phyloP scores from a whole-genome alignment of 2,113 vertebrate genomes.

The Cricetomys ansorgei region DNA sequence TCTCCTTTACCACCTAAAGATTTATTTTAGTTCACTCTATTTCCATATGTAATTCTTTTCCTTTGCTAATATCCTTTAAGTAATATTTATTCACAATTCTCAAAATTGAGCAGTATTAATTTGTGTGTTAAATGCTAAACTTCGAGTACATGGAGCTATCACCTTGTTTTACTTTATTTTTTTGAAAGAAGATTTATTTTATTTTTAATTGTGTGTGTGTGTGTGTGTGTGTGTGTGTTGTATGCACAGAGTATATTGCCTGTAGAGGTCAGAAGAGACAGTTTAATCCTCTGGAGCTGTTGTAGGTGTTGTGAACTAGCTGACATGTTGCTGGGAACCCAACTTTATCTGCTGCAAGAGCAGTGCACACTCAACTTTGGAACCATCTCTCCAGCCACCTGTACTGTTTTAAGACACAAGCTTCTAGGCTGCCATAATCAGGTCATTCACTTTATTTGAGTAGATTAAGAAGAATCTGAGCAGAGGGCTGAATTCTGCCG shows the following conservation, averaged over 20 bases:
- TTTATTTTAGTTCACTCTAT: not conserved
- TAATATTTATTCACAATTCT: not conserved
- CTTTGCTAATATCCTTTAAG: conserved; percentile 27
- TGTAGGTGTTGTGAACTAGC: not conserved
- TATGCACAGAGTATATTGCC: not conserved
- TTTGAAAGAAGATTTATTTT: not conserved
- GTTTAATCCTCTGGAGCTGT: not conserved
- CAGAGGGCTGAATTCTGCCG: not conserved
- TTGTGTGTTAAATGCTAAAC: not conserved
- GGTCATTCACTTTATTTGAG: not conserved
- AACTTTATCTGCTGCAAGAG: not conserved
- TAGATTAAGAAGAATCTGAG: not conserved
- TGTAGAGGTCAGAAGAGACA: not conserved
- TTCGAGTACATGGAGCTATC: not conserved
- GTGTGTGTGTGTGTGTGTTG: not conserved
- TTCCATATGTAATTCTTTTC: conserved; percentile 8
- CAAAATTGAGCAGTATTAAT: not conserved
- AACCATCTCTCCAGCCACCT: not conserved
- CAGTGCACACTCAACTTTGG: not conserved
- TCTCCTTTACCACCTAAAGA: conserved; percentile 40
- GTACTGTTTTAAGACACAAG: not conserved
- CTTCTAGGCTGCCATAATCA: not conserved
- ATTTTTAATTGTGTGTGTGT: not conserved
- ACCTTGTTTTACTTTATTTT: not conserved
- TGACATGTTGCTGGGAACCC: not conserved